Base-by-base conservation (phyloP, 2,113 vertebrate species). In the Cranoglanis bouderius region DNA sequence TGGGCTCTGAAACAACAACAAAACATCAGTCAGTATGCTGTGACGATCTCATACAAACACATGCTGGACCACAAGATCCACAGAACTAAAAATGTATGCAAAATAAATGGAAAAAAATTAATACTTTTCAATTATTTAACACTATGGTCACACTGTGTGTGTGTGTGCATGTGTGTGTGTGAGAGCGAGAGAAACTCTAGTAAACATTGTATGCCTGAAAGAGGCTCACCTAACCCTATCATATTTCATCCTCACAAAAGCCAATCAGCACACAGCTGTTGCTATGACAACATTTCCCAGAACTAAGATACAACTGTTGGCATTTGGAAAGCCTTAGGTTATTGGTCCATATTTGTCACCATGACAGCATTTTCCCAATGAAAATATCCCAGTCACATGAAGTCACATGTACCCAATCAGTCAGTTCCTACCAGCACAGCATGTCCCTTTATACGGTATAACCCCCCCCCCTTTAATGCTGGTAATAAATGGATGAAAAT, bases 1-100 rank as follows among this genome's bases (percentile, higher is more conserved):
- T 96, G 19, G 96, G 96, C 92, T 95, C 95, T 97, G 95, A 90
- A 94, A 88, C 70, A 87, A 94, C 24, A 92, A 75, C 26, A 81
- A 46, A 85, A 72, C 4, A 10, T 7, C 65, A 75, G 29, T 46
- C 38, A 84, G 19, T 74, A 57, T 38, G 53, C 2, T 49, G 49
- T 35, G 18, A 82, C n/a, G 9, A 35, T n/a, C 14, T 78, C 10
- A 77, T 26, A 29, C 29, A 78, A 43, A 51, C 51, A n/a, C 18
- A 81, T 6, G 43, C 7, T 53, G 49, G 32, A 53, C 6, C 7
- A 53, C 46, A 80, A n/a, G 46, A 1, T 7, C 5, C 16, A 72
- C 0, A 24, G 18, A 80, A 32, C 13, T 53, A 53, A 78, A 78
- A 51, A 18, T 6, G 6, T 29, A 38, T n/a, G 51, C 43, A 78